Percentiles rank a stretch among this genome's conserved stretches.
These are phyloP conservation scores for Littorina saxatilis DNA, from an alignment of 1,140 invertebrate genomes.

Conservation along the genomic window DNA sequence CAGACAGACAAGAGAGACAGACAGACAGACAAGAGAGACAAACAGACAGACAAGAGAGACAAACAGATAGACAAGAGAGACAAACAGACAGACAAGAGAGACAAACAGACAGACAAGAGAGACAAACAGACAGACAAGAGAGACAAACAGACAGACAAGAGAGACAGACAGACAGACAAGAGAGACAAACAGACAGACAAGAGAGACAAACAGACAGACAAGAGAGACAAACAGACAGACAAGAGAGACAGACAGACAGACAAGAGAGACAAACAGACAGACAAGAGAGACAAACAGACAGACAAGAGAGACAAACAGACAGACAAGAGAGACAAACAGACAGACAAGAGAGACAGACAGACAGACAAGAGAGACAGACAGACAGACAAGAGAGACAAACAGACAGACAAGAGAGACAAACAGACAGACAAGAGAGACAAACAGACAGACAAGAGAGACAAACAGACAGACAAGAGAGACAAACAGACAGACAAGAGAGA, in stretches of 20 bases:
- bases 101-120: not conserved
- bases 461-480: not conserved
- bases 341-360: not conserved
- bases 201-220: not conserved
- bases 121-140: not conserved
- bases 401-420: not conserved
- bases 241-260: not conserved
- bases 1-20: not conserved
- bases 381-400: not conserved
- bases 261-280: not conserved
- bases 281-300: not conserved
- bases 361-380: not conserved
- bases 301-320: not conserved
- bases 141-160: not conserved
- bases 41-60: not conserved
- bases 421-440: not conserved
- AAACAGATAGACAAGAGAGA: not conserved
- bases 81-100: not conserved
- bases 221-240: not conserved
- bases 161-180: not conserved
- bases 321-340: not conserved
- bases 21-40: not conserved
- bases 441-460: not conserved
- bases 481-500: not conserved
- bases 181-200: not conserved